Evolutionary conservation across 2,113 vertebrate species (phyloP), one percentile per base, ranked within the genome.

Genomic region (Eupsittula cactorum): DNA sequence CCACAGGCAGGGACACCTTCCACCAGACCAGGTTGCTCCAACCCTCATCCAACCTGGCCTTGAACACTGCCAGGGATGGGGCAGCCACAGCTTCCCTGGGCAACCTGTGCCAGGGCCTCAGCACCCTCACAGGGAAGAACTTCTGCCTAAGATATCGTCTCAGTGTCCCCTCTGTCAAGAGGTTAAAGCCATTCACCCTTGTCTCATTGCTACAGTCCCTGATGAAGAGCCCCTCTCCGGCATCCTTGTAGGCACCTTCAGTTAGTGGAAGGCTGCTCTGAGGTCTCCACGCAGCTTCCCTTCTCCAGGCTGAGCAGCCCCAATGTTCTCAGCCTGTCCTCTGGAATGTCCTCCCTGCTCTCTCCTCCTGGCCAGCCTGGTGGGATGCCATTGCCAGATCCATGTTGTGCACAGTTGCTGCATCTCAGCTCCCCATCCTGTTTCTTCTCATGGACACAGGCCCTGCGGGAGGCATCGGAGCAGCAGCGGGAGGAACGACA

Each of bases 361-460:
- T 0, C 47, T 69, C 31, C 79, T 90, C 53, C 64, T 62, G 60
- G 46, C 35, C 81, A n/a, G 49, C 68, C 37, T 2, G 0, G 19
- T 5, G 79, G 33, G 11, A 50, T 8, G 35, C 39, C 3, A 21
- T 71, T 53, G 67, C 62, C 10, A 17, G 55, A 57, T n/a, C 52
- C 44, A 0, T 1, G 0, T 12, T 7, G 62, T n/a, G 62, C 46
- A 17, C 1, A 0, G 27, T 41, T 1, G 1, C 47, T 60, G 31
- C 20, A 10, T 31, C 53, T 46, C 83, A 7, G 42, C 39, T 71
- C 42, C 53, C 49, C 2, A 2, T 21, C 55, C 44, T 15, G 64
- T 95, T 96, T 95, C 94, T 86, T 96, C 87, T 97, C 31, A 29
- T 35, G 33, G 92, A 75, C 69, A 9, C 97, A 99, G 98, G 98